Percentiles rank a stretch among this genome's conserved stretches.
Evolutionary conservation across 2,797 vertebrate genomes (phyloP).

Genomic region (Potorous gilbertii): DNA sequence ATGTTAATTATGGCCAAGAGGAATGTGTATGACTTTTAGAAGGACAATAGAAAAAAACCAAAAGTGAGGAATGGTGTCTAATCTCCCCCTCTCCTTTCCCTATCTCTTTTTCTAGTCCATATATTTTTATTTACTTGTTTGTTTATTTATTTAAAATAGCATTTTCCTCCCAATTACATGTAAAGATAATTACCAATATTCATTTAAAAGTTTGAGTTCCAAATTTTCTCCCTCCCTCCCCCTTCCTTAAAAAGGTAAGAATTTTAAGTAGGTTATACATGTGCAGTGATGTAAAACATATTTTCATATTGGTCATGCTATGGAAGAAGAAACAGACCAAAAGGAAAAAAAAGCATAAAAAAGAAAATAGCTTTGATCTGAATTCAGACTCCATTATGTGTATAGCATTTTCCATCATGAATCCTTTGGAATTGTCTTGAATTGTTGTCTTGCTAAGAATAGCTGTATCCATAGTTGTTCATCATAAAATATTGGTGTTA

Average conservation of each 20-base stretch:
- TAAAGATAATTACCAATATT: background rate
- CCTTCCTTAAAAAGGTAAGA: background rate
- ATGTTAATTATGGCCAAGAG: constrained; percentile 17
- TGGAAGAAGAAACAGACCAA: background rate
- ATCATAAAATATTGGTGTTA: background rate
- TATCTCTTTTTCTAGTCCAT: background rate
- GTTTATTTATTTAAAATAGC: background rate
- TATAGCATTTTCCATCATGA: background rate
- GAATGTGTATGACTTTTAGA: constrained; percentile 12
- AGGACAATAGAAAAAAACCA: constrained; percentile 3
- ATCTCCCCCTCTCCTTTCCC: background rate
- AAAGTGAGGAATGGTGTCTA: background rate
- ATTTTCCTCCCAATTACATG: background rate
- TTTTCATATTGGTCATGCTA: background rate
- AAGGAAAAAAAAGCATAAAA: background rate
- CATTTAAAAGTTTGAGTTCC: background rate
- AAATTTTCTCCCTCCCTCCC: background rate
- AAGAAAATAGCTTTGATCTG: background rate
- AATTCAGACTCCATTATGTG: background rate
- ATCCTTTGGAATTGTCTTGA: background rate
- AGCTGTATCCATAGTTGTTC: background rate
- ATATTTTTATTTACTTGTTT: background rate
- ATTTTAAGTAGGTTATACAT: background rate
- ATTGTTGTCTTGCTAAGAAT: background rate
- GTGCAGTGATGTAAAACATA: background rate